A percentile compares a stretch with the other conserved stretches of the same genome.
phyloP scores from a whole-genome alignment of 2,113 vertebrate species.

The Naja naja region DNA sequence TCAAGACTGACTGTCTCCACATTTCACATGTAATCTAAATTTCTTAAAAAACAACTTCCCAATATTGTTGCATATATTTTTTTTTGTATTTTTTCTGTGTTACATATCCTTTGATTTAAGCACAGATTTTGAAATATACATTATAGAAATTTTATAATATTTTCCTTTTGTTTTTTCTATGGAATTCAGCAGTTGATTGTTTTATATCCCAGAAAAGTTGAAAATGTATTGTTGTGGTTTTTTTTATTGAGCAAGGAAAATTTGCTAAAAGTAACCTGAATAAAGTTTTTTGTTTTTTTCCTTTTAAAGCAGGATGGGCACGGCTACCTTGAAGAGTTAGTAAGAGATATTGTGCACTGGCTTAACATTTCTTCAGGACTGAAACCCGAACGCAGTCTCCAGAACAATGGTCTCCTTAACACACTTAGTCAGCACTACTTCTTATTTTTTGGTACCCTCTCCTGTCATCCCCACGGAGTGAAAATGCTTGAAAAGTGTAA shows the following conservation, averaged over 20 bases:
- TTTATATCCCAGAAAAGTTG: not conserved
- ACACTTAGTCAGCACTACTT: slow-evolving; percentile 98
- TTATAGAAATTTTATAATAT: not conserved
- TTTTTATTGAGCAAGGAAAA: not conserved
- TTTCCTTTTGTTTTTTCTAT: not conserved
- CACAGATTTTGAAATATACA: not conserved
- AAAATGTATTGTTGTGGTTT: not conserved
- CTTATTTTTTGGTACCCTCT: slow-evolving; percentile 94
- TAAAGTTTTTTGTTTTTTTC: not conserved
- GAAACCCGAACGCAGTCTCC: slow-evolving; percentile 91
- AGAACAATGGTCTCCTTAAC: slow-evolving; percentile 91
- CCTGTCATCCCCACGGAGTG: slow-evolving; percentile 90
- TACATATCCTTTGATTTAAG: not conserved
- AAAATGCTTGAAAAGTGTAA: slow-evolving; percentile 98
- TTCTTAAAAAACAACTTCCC: not conserved
- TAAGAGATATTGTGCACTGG: slow-evolving; percentile 94
- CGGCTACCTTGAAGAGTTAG: slow-evolving; percentile 90
- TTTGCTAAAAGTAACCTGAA: not conserved
- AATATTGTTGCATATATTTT: not conserved
- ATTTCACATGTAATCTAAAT: not conserved
- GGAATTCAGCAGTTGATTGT: not conserved
- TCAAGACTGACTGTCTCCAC: not conserved
- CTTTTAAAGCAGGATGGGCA: slow-evolving; percentile 84
- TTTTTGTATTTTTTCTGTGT: not conserved
- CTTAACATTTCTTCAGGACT: slow-evolving; percentile 86